Evolutionary conservation across 1,140 invertebrate species (phyloP), one percentile per base, ranked within the genome.

Genomic region (Drosophila ironensis): DNA sequence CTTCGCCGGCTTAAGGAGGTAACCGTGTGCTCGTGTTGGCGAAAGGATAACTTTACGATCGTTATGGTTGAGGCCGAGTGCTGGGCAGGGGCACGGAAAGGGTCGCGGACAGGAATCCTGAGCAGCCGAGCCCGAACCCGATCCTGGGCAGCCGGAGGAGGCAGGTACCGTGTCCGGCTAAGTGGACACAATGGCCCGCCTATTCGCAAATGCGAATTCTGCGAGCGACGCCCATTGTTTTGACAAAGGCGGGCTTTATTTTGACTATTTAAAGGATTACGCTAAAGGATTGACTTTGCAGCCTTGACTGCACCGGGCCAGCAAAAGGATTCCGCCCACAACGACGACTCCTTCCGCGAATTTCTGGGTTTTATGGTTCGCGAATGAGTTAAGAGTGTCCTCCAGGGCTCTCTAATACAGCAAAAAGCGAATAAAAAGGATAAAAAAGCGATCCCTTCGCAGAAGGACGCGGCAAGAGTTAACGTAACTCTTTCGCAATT

Each of bases 261-360:
- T 88, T 88, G 84, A 60, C 77, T 84, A 88, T 88, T 88, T 88
- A 88, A 88, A 88, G 86, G 86, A 88, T 88, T 88, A 88, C 75
- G 86, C 86, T 81, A 88, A 88, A 88, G 86, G 86, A 88, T 88
- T 88, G 78, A 88, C 86, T 88, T 88, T 69, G 48, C 53, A 80
- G 52, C 86, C 86, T 88, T 88, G 86, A 88, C 68, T 80, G 66
- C 47, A 37, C 37, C 40, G 27, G 57, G 53, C 27, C 52, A 20
- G 50, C 50, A 64, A 40, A 54, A 53, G 37, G 69, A 64, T 54
- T 61, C 66, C 78, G 80, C 80, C 73, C 51, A 78, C 80, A 74
- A 61, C 60, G 54, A 41, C 42, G 51, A 51, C 33, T 30, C 41
- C 46, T 84, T 84, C 78, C 54, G 59, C 64, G 78, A 84, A 84